These are phyloP conservation scores for Rallus crepitans DNA, from an alignment of 2,797 vertebrate genomes.

Conservation along the genomic window DNA sequence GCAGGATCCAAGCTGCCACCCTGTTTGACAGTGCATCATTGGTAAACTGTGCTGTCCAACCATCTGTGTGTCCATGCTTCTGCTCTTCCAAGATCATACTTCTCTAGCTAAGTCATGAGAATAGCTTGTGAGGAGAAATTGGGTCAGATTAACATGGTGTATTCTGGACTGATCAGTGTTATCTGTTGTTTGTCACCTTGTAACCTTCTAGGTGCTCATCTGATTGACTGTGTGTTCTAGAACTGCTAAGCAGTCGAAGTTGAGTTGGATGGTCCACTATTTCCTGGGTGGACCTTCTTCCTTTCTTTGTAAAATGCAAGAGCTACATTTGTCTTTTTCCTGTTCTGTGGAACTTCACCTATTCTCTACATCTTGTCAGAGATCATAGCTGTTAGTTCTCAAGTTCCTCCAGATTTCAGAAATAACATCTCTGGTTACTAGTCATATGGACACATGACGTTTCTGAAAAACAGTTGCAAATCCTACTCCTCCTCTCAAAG, in stretches of 20 bases:
- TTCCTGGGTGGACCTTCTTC: background rate
- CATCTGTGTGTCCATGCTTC: background rate
- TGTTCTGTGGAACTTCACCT: background rate
- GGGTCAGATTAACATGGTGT: background rate
- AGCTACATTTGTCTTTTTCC: background rate
- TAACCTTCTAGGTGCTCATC: background rate
- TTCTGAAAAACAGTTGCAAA: background rate
- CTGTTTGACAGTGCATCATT: background rate
- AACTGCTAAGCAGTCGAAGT: background rate
- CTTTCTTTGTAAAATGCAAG: background rate
- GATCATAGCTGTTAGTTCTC: background rate
- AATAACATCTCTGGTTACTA: background rate
- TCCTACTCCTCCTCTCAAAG: background rate
- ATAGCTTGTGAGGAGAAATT: background rate
- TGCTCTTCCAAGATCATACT: background rate
- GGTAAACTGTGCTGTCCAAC: background rate
- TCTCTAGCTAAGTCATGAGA: background rate
- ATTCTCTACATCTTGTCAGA: background rate
- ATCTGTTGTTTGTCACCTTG: background rate
- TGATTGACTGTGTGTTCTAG: background rate
- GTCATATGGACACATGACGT: background rate
- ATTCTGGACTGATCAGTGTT: background rate
- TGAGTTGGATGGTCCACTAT: background rate
- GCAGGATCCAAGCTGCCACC: background rate
- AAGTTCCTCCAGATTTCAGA: background rate